Base-by-base conservation (phyloP, 1,140 invertebrate genomes). In the Drosophila aff. region DNA sequence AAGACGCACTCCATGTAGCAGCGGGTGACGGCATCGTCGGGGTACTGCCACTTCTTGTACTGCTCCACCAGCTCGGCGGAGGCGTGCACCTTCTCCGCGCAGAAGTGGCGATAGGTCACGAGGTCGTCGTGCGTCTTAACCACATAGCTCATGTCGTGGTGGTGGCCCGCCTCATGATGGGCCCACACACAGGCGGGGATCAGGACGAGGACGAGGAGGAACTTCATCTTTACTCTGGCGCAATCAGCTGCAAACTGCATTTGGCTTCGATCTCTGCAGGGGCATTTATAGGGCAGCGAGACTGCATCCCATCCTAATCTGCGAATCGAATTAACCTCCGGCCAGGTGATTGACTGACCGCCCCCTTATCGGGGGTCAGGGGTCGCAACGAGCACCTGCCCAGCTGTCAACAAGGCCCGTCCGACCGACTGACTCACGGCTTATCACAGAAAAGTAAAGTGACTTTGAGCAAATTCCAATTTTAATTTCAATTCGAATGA, bases 1-100 rank as follows among this genome's bases (percentile, higher is more conserved):
- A 92, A 92, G 28, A 93, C 36, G 36, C 92, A 93, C 50, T 83
- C 84, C 43, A 93, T 23, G 38, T 92, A 93, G 71, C 91, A 92
- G 28, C 63, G 91, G 11, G 78, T 91, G 44, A 80, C 87, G 28
- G 92, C 89, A 46, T 92, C 90, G 49, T 93, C 83, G 5, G 76
- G 69, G 33, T 74, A 93, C 26, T 92, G 63, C 85, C 89, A 92
- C 46, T 83, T 82, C 43, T 81, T 80, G 64, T 80, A 92, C 49
- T 92, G 80, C 40, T 79, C 80, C 41, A 92, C 65, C 8, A 77
- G 65, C 15, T 91, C 92, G 1, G 63, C 55, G 10, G 78, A 47
- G 40, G 89, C 81, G n/a, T 83, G 76, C 3, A 91, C 76, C 53
- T 78, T 57, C 15, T 76, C 72, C 8, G 66, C 66, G n/a, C 92